Evolutionary conservation across 1,140 invertebrate species (phyloP).

Genomic region (Cydia splendana): DNA sequence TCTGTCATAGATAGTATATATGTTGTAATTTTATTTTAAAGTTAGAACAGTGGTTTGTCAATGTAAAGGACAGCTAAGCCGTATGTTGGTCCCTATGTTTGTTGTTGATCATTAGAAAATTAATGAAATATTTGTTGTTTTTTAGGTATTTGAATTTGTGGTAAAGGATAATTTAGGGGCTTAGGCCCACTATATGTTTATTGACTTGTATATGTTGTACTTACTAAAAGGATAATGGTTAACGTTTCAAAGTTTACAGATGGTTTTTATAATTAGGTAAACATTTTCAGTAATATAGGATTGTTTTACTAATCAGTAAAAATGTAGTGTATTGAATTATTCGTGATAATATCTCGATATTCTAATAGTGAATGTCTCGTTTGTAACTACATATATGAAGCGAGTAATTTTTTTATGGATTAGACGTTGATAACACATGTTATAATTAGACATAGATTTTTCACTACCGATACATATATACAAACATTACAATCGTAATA

Average conservation of each 20-base stretch:
- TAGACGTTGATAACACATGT: slow-evolving; percentile 25
- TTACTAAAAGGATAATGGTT: slow-evolving; percentile 47
- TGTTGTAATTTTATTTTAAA: slow-evolving; percentile 71
- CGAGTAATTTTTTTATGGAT: slow-evolving; percentile 7
- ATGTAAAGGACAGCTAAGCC: slow-evolving; percentile 46
- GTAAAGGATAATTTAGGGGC: slow-evolving; percentile 56
- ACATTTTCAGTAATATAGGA: slow-evolving; percentile 68
- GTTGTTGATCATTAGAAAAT: slow-evolving; percentile 48
- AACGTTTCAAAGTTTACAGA: slow-evolving; percentile 73
- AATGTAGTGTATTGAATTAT: slow-evolving; percentile 48
- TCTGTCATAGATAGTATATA: slow-evolving; percentile 70
- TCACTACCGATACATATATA: slow-evolving; percentile 65
- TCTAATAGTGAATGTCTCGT: slow-evolving; percentile 45
- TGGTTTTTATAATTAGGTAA: slow-evolving; percentile 77
- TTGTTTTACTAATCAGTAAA: slow-evolving; percentile 42
- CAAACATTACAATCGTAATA: slow-evolving; percentile 67
- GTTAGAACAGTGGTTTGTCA: slow-evolving; percentile 51
- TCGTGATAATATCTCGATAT: slow-evolving; percentile 3
- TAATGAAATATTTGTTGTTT: slow-evolving; percentile 38
- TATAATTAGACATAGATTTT: slow-evolving; percentile 62
- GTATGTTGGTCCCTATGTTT: slow-evolving; percentile 43
- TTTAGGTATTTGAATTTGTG: slow-evolving; percentile 46
- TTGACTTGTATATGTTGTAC: slow-evolving; percentile 60
- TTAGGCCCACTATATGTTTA: slow-evolving; percentile 57
- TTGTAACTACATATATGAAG: slow-evolving; percentile 1